Conservation (phyloP, 1,140 invertebrate species). For the Leptonema lineaticorne region DNA sequence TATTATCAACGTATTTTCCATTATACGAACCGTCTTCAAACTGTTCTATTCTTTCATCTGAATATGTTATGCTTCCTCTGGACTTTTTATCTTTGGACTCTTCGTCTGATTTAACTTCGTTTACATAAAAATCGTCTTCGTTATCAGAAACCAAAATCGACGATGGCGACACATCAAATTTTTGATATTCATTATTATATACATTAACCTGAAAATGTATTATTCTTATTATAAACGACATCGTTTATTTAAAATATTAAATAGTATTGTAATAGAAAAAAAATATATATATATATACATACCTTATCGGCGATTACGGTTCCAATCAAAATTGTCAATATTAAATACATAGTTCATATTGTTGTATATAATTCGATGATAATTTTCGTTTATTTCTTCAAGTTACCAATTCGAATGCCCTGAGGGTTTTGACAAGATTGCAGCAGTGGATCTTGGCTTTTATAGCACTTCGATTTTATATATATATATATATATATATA, state of each 20-base stretch:
- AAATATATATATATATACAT: slow-evolving; percentile 10
- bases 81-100: slow-evolving; percentile 5
- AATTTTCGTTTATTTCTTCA: neutral
- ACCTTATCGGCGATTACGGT: slow-evolving; percentile 18
- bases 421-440: neutral
- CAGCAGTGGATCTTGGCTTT: neutral
- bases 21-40: slow-evolving; percentile 33
- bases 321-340: slow-evolving; percentile 8
- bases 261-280: neutral
- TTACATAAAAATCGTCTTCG: neutral
- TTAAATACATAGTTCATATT: neutral
- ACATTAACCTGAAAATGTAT: neutral
- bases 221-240: too few relatives aligned
- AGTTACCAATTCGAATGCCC: neutral
- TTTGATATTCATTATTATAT: neutral
- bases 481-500: too few relatives aligned
- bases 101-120: neutral
- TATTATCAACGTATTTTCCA: slow-evolving; percentile 43
- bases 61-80: slow-evolving; percentile 30
- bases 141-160: neutral
- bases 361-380: neutral
- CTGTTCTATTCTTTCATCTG: neutral
- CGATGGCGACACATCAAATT: neutral
- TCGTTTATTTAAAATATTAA: slow-evolving; percentile 9
- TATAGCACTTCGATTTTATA: neutral